Base-by-base conservation (phyloP, 2,888 invertebrate species). In the Drosophila lutescens region DNA sequence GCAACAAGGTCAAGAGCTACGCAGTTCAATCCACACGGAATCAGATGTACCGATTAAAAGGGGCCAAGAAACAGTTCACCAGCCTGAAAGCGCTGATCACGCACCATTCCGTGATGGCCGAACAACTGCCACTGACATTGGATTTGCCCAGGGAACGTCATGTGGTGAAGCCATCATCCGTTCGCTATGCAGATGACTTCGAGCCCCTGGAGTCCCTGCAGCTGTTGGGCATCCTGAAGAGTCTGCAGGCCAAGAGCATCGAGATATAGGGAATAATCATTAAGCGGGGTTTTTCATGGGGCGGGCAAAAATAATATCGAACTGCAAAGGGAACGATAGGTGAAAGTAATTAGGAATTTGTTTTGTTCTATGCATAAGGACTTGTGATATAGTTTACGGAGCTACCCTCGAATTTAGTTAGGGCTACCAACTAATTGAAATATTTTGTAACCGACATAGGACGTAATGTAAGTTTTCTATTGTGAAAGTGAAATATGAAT, bases 61-160 rank as follows among this genome's bases (percentile, higher is more conserved):
- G 98, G 58, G 97, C 98, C 93, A 98, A 97, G 79, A 98, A 98
- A 92, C 98, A 98, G 93, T 99, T 98, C 93, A 94, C 95, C 54
- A 97, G 97, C 54, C 93, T 99, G 76, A 95, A 96, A 32, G 96
- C 98, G 15, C 94, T 99, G 82, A 98, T 99, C 92, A 98, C 97
- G 55, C 98, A 99, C 93, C 98, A 98, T 93, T 98, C 98, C 79
- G 98, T 99, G 83, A 98, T 99, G 98, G 97, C 97, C 57, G 98
- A 99, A 93, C 94, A 98, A 90, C 94, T 99, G 90, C 98, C 99
- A 4, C 97, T 98, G 91, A 97, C 98, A 36, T 93, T 99, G 84
- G 95, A 96, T 2, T 93, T 97, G 79, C 95, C 96, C 84, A 93
- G 95, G 63, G 95, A 88, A 36, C 70, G 78, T 9, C 67, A 78